A percentile compares a stretch with the other conserved stretches of the same genome.
phyloP scores from a whole-genome alignment of 2,797 vertebrate species.

The Tamandua tetradactyla region DNA sequence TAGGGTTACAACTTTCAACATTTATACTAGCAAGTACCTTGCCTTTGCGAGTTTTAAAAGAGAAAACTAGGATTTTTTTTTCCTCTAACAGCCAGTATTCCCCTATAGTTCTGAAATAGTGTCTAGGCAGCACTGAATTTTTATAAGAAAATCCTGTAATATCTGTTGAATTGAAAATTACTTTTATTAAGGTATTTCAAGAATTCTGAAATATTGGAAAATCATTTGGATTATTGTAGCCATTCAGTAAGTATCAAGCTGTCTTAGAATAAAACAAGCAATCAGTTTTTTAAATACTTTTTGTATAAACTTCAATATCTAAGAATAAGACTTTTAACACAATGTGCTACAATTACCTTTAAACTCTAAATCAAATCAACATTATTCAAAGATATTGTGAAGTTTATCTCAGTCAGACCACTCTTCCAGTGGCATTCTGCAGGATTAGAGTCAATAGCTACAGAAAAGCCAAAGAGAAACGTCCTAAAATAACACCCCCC shows the following conservation, averaged over 20 bases:
- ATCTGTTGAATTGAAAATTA: constrained; percentile 44
- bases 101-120: constrained; percentile 2
- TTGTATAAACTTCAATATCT: constrained; percentile 3
- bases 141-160: background rate
- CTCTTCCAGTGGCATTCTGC: background rate
- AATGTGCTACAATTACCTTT: background rate
- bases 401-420: background rate
- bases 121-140: constrained; percentile 51
- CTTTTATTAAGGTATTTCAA: constrained; percentile 43
- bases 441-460: background rate
- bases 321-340: constrained; percentile 40
- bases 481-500: background rate
- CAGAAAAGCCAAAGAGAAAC: background rate
- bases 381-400: background rate
- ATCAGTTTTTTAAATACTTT: background rate
- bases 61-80: constrained; percentile 17
- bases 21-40: background rate
- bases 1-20: background rate
- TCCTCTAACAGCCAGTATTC: background rate
- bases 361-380: constrained; percentile 28
- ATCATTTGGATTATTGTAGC: background rate
- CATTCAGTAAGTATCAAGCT: constrained; percentile 3
- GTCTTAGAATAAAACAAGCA: constrained; percentile 48
- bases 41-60: constrained; percentile 39
- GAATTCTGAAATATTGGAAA: background rate